Base-by-base conservation (phyloP, 2,888 invertebrate species). In the Nephrotoma appendiculata region DNA sequence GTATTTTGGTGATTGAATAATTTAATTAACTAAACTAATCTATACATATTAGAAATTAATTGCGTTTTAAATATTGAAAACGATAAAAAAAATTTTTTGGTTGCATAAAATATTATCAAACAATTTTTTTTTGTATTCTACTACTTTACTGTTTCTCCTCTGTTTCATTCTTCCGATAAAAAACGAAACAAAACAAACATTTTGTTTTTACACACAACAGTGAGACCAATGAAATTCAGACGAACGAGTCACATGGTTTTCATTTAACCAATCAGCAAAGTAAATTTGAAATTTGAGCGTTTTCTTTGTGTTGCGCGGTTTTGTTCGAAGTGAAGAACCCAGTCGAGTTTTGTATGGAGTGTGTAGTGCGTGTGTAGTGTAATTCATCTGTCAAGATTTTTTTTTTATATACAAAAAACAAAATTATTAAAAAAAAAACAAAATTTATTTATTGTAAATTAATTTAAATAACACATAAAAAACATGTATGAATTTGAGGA, bases 401-500 rank as follows among this genome's bases (percentile, higher is more conserved):
- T 48, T 19, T 12, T 45, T 45, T 6, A 86, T 48, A 31, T 45
- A 86, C 2, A 31, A 31, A 86, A 48, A 41, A 86, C 83, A 45
- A 44, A 86, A 41, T 31, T 31, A 6, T 44, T 42, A 83, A 83
- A 45, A 15, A 15, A 83, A 83, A 15, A 11, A 83, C 6, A 83
- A 83, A 42, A 71, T 9, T 86, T 71, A 52, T 43, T 57, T 83
- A 57, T 86, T 42, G 42, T 84, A 42, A 86, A 48, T 31, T 41
- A 48, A 86, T 31, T 86, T 52, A 11, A 52, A n/a, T 52, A 86
- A 44, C 2, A 44, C n/a, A 43, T 43, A 15, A 45, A 9, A 87
- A 89, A 93, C 92, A 95, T 94, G 94, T 94, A 94, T 92, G 94
- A 95, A 93, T 93, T 95, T 92, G 93, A 94, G 93, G 94, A 94